These are phyloP conservation scores for Willisornis vidua DNA, from an alignment of 2,113 vertebrate genomes.

Conservation along the genomic window DNA sequence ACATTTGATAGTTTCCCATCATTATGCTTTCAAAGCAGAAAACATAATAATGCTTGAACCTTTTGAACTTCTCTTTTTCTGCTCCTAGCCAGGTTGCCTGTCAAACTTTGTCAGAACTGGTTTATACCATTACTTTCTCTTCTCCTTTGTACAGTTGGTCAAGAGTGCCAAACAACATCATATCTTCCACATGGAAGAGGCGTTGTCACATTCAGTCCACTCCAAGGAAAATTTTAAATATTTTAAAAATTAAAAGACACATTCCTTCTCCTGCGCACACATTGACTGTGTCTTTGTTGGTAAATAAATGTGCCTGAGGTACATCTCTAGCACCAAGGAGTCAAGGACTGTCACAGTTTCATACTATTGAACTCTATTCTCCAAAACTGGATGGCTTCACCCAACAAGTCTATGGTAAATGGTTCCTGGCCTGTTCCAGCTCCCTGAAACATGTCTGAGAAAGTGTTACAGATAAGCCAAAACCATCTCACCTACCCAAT, in stretches of 20 bases:
- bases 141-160: not conserved
- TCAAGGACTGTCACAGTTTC: not conserved
- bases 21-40: not conserved
- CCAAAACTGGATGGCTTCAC: not conserved
- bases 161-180: not conserved
- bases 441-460: not conserved
- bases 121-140: not conserved
- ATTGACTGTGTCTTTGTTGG: not conserved
- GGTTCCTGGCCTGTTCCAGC: not conserved
- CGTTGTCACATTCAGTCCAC: not conserved
- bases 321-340: not conserved
- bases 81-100: not conserved
- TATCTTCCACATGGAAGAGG: not conserved
- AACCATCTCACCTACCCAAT: accelerated
- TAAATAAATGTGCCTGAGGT: not conserved
- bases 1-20: not conserved
- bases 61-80: not conserved
- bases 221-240: not conserved
- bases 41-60: not conserved
- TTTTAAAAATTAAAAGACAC: not conserved
- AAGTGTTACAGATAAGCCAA: not conserved
- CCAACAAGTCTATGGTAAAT: not conserved
- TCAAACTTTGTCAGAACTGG: not conserved
- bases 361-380: not conserved
- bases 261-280: not conserved